Conservation (phyloP, 2,113 vertebrate species). For the Pollimyrus isidori region DNA sequence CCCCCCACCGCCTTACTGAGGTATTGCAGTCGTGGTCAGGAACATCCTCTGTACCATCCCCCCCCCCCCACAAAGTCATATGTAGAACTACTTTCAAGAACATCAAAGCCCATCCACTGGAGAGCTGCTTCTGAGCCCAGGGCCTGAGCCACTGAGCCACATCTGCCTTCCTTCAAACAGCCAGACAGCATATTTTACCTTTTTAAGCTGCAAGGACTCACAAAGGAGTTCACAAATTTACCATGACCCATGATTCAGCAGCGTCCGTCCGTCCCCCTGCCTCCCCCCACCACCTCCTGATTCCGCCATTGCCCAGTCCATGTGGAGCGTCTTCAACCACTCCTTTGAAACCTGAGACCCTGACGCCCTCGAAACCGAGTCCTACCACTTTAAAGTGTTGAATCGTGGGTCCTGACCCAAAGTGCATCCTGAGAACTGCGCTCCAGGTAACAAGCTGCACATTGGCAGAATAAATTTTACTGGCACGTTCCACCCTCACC, state of each 20-base stretch:
- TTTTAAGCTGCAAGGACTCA: constrained; percentile 27
- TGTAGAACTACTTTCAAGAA: constrained; percentile 27
- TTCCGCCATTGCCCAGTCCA: background rate
- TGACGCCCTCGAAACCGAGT: background rate
- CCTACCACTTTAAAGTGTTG: background rate
- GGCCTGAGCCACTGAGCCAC: constrained; percentile 18
- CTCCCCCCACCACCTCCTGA: too few relatives aligned
- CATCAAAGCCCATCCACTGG: constrained; percentile 45
- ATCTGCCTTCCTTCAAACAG: constrained; percentile 12
- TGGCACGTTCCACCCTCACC: background rate
- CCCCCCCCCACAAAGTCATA: constrained; percentile 24
- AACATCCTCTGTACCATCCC: constrained; percentile 49
- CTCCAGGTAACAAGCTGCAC: background rate
- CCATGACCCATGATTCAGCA: constrained; percentile 6
- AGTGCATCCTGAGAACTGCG: background rate
- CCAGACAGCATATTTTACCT: constrained; percentile 34
- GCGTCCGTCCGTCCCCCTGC: background rate
- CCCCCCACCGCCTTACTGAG: constrained; percentile 48
- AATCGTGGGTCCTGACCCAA: background rate
- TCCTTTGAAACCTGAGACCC: constrained; percentile 7
- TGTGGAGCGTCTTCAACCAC: background rate
- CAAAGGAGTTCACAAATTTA: background rate
- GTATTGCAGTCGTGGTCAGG: constrained; percentile 26
- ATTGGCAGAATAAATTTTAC: background rate
- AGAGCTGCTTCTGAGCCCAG: background rate